Percentiles rank a stretch among this genome's conserved stretches.
Evolutionary conservation across 1,140 invertebrate species (phyloP).

Genomic region (Geopemphigus sp.): DNA sequence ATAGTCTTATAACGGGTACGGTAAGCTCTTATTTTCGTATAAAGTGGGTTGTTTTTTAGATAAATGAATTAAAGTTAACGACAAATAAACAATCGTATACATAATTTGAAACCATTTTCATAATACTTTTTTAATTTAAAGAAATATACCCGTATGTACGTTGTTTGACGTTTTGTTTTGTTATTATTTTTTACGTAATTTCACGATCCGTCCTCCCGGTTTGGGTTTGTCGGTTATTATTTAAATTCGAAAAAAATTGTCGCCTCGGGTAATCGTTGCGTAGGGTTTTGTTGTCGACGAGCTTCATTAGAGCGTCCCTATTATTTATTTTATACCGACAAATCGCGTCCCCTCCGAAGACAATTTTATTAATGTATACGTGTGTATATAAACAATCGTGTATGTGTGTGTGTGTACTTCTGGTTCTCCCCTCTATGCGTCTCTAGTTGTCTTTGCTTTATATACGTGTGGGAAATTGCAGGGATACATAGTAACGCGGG

Average conservation of each 20-base stretch:
- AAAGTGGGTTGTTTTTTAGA: no score
- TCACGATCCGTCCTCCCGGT: neutral
- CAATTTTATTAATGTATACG: neutral
- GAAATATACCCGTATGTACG: no score
- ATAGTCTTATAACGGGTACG: no score
- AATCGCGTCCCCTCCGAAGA: neutral
- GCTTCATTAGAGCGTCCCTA: neutral
- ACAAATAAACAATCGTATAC: no score
- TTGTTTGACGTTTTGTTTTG: no score
- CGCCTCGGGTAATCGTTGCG: conserved; percentile 11
- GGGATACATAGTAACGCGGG: neutral
- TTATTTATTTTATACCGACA: neutral
- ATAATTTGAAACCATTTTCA: no score
- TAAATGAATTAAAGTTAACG: no score
- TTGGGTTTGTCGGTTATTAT: neutral
- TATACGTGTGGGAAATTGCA: conserved; percentile 17
- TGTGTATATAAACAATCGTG: no score
- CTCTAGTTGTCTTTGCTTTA: neutral
- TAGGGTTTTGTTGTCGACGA: conserved; percentile 2
- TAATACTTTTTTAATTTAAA: no score
- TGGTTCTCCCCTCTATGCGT: neutral
- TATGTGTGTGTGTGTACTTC: neutral
- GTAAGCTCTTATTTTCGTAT: no score
- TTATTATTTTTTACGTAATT: no score
- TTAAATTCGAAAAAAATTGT: neutral